Evolutionary conservation across 1,140 invertebrate species (phyloP).

Genomic region (Trichonephila clavata): DNA sequence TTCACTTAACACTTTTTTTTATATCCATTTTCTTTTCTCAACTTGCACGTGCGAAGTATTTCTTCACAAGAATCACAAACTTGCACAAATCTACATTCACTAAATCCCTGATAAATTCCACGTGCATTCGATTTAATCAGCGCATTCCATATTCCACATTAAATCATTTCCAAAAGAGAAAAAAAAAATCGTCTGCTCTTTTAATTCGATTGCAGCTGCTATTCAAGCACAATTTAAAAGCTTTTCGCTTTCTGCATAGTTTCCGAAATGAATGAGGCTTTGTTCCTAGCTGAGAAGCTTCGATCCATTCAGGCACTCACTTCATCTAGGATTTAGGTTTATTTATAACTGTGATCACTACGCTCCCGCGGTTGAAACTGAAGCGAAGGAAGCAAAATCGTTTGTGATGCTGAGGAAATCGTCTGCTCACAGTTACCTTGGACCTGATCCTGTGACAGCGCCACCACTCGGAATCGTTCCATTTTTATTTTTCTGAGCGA

Average conservation of each 20-base stretch:
- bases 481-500: not conserved
- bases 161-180: not conserved
- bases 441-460: conserved; percentile 19
- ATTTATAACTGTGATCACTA: conserved; percentile 35
- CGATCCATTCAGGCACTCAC: conserved; percentile 23
- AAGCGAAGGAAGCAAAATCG: conserved; percentile 39
- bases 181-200: not conserved
- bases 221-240: not conserved
- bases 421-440: conserved; percentile 31
- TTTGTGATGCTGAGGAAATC: conserved; percentile 43
- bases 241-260: not conserved
- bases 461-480: conserved; percentile 16
- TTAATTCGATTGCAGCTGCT: not conserved
- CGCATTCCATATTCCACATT: not conserved
- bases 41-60: not conserved
- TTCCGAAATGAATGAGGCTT: not conserved
- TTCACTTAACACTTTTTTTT: not conserved
- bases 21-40: not conserved
- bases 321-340: conserved; percentile 14
- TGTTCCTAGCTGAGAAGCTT: not conserved
- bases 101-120: not conserved
- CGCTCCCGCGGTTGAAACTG: conserved; percentile 4
- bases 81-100: not conserved
- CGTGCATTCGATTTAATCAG: not conserved
- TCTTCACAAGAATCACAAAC: not conserved